Evolutionary conservation across 2,113 vertebrate species (phyloP).

Genomic region (Oncorhynchus gorbuscha): DNA sequence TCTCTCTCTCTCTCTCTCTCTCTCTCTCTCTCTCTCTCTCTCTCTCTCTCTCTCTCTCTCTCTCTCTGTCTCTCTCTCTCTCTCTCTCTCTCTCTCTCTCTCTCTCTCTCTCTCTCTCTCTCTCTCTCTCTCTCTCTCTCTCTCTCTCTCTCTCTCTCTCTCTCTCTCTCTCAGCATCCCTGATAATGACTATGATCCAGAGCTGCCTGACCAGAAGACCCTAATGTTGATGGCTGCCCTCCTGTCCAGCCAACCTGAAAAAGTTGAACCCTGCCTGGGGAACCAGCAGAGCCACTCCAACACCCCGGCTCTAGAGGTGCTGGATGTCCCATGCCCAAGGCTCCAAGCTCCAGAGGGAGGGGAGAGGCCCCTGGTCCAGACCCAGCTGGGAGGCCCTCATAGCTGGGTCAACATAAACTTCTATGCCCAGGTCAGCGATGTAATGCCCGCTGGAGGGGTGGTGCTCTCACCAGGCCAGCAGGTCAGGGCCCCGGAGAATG

Average conservation of each 20-base stretch:
- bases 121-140: not conserved
- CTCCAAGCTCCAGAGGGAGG: not conserved
- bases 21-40: too few species aligned
- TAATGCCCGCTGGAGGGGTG: constrained; percentile 89
- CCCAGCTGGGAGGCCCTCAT: constrained; percentile 73
- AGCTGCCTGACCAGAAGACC: constrained; percentile 69
- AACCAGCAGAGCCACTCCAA: not conserved
- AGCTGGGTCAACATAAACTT: constrained; percentile 89
- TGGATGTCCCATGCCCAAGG: not conserved
- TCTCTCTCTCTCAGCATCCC: constrained; percentile 60
- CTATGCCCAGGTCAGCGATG: constrained; percentile 93
- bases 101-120: too few species aligned
- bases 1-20: not conserved
- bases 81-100: not conserved
- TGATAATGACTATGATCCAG: constrained; percentile 87
- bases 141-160: too few species aligned
- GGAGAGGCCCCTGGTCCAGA: constrained; percentile 45
- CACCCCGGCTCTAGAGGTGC: not conserved
- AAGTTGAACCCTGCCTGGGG: constrained; percentile 30
- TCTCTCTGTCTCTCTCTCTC: not conserved
- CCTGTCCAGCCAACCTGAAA: constrained; percentile 55
- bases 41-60: not conserved
- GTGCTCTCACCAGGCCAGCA: constrained; percentile 93
- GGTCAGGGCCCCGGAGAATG: constrained; percentile 70
- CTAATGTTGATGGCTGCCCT: constrained; percentile 52